A percentile compares a stretch with the other conserved stretches of the same genome.
Conservation (phyloP, 2,888 invertebrate species). For the Nomada ferruginata region DNA sequence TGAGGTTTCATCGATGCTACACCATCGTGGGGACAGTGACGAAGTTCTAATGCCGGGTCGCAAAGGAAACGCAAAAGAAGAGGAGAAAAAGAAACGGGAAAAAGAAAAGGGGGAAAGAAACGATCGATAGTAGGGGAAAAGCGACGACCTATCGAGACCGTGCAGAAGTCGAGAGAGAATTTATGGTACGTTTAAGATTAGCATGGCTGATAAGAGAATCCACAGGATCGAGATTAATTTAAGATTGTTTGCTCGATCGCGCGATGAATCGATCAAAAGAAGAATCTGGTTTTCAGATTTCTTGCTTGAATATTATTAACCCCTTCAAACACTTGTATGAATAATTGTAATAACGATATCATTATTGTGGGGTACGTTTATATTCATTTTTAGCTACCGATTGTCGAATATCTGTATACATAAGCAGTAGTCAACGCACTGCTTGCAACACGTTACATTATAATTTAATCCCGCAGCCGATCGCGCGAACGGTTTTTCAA, state of each 20-base stretch:
- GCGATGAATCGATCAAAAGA: not conserved
- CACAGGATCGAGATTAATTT: not conserved
- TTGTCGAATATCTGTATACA: too few relatives aligned
- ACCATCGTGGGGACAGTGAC: slow-evolving; percentile 16
- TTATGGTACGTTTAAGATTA: slow-evolving; percentile 8
- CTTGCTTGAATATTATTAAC: not conserved
- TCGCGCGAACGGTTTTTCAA: slow-evolving; percentile 10
- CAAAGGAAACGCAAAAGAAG: not conserved
- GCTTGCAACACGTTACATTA: not conserved
- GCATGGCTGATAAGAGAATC: not conserved
- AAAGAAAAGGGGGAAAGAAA: not conserved
- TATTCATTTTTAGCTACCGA: too few relatives aligned
- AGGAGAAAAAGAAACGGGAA: not conserved
- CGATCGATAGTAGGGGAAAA: not conserved
- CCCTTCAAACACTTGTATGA: too few relatives aligned
- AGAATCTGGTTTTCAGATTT: not conserved
- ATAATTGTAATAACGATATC: too few relatives aligned
- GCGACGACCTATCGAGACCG: too few relatives aligned
- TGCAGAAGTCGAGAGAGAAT: not conserved
- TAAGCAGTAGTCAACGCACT: not conserved
- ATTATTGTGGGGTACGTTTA: too few relatives aligned
- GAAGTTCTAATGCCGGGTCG: slow-evolving; percentile 36
- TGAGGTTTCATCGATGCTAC: slow-evolving; percentile 57
- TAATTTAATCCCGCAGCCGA: not conserved
- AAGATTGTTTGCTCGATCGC: not conserved